A percentile compares a stretch with the other conserved stretches of the same genome.
Evolutionary conservation across 2,797 vertebrate genomes (phyloP).

Genomic region (Holocentrus rufus): DNA sequence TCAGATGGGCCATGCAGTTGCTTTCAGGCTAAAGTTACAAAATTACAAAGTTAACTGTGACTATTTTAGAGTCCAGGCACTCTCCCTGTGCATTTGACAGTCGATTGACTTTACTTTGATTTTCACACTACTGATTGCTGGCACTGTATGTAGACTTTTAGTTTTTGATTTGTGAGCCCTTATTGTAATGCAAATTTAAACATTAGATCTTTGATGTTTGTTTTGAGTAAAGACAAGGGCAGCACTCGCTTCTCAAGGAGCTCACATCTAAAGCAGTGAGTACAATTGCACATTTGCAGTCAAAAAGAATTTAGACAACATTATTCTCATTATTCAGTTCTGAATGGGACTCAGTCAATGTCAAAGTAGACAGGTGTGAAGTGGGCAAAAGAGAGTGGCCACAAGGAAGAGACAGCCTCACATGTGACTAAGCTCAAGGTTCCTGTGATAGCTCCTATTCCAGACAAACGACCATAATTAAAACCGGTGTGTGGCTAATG

Average conservation of each 20-base stretch:
- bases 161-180: neutral
- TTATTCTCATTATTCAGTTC: too few species aligned
- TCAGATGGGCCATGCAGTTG: too few species aligned
- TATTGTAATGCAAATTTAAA: slow-evolving; percentile 24
- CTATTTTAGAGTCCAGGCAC: too few species aligned
- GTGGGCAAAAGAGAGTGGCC: neutral
- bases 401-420: neutral
- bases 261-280: slow-evolving; percentile 5
- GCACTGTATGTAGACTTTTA: neutral
- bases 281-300: neutral
- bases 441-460: neutral
- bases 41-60: too few species aligned
- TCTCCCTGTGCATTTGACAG: too few species aligned
- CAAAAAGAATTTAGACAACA: too few species aligned
- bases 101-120: neutral
- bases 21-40: too few species aligned
- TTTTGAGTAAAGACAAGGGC: slow-evolving; percentile 8
- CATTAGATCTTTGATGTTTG: slow-evolving; percentile 7
- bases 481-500: slow-evolving; percentile 11
- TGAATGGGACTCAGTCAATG: neutral
- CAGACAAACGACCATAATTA: slow-evolving; percentile 19
- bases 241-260: neutral
- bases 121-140: neutral
- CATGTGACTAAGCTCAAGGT: neutral
- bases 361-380: slow-evolving; percentile 11